Evolutionary conservation across 2,797 vertebrate genomes (phyloP).

Genomic region (Spinus olivaceus): DNA sequence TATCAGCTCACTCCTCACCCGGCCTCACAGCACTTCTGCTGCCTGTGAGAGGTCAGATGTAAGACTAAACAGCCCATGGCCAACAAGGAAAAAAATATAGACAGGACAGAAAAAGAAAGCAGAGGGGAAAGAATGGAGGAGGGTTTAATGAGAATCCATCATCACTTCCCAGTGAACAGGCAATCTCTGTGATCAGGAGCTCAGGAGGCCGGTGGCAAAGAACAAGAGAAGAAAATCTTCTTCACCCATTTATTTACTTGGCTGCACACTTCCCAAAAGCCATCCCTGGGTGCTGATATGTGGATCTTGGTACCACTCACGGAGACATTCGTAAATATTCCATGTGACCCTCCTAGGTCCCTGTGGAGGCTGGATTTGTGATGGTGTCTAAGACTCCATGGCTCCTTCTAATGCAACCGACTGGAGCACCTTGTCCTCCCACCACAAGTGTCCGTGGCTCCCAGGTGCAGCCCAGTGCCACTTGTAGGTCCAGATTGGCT

Average conservation of each 20-base stretch:
- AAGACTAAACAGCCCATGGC: background rate
- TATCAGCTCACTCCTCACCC: background rate
- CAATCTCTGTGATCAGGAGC: background rate
- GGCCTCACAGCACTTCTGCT: fast-evolving
- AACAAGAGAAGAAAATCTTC: background rate
- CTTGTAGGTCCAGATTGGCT: background rate
- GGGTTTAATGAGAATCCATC: background rate
- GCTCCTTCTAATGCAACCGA: background rate
- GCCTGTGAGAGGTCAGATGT: background rate
- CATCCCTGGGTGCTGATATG: background rate
- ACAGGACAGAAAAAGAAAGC: background rate
- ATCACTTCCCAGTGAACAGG: background rate
- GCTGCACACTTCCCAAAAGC: background rate
- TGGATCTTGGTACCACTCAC: background rate
- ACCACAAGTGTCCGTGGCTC: fast-evolving
- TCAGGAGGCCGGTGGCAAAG: background rate
- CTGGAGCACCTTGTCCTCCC: background rate
- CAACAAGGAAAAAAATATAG: background rate
- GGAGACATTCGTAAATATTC: background rate
- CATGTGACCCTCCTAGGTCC: fast-evolving
- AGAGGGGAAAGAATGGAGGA: background rate
- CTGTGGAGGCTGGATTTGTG: background rate
- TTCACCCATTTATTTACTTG: background rate
- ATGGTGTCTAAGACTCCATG: background rate
- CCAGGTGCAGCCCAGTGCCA: background rate